A percentile compares a stretch with the other conserved stretches of the same genome.
Evolutionary conservation across 2,888 invertebrate genomes (phyloP).

Genomic region (Alcis repandata): DNA sequence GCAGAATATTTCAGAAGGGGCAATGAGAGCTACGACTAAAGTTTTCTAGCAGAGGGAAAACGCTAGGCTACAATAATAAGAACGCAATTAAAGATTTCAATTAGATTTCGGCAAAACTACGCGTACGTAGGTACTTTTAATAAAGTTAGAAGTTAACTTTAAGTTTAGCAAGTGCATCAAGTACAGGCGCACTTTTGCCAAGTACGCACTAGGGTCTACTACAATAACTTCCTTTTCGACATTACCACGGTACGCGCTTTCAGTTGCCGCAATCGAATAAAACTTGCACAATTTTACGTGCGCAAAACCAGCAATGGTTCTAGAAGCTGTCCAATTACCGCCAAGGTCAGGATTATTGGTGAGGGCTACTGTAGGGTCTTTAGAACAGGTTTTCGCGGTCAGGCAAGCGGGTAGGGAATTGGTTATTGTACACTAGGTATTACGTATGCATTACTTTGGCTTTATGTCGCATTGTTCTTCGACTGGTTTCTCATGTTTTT

Average conservation of each 20-base stretch:
- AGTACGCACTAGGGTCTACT: not conserved
- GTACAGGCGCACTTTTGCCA: slow-evolving; percentile 24
- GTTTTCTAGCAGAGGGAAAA: too few species aligned
- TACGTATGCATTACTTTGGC: slow-evolving; percentile 55
- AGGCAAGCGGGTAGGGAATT: slow-evolving; percentile 55
- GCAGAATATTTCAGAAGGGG: not conserved
- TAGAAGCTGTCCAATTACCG: slow-evolving; percentile 30
- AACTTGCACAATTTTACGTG: slow-evolving; percentile 38
- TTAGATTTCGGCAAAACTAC: too few species aligned
- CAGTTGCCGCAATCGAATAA: slow-evolving; percentile 46
- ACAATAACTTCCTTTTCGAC: slow-evolving; percentile 14
- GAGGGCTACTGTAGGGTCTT: slow-evolving; percentile 47
- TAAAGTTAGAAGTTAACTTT: not conserved
- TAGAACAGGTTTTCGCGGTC: slow-evolving; percentile 65
- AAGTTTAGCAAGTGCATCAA: slow-evolving; percentile 17
- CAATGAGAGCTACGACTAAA: not conserved
- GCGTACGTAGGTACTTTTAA: not conserved
- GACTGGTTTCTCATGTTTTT: slow-evolving; percentile 47
- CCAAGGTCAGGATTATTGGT: slow-evolving; percentile 51
- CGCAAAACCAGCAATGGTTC: slow-evolving; percentile 44
- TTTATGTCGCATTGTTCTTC: slow-evolving; percentile 57
- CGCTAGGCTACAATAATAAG: not conserved
- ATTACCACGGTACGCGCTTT: slow-evolving; percentile 36
- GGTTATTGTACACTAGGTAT: slow-evolving; percentile 56
- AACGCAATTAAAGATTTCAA: too few species aligned